Base-by-base conservation (phyloP, 2,113 vertebrate species). In the Corythoichthys haematopterus region DNA sequence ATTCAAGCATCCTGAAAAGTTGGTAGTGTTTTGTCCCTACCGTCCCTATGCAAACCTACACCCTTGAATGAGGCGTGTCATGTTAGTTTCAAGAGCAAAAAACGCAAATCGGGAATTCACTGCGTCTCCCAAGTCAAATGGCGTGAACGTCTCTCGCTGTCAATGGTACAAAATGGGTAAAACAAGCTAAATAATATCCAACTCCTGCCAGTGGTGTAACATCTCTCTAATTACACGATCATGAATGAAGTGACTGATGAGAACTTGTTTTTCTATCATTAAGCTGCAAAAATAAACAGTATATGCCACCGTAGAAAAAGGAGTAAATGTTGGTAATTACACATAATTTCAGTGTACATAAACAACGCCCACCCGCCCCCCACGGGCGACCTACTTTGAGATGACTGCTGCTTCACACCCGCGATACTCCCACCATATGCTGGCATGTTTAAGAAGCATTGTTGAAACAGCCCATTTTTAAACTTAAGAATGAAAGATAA, bases 351-450 rank as follows among this genome's bases (percentile, higher is more conserved):
- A 69, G 76, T 48, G 69, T 75, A 65, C 50, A 72, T 79, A 79
- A 84, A 81, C 77, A 74, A 51, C 53, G 12, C 43, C 60, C 40
- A 58, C 50, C 68, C 33, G 13, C 53, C 9, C 68, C 47, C 36
- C 11, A 7, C 69, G 66, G 72, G 51, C 85, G 85, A 88, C 88
- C 84, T 88, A 89, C 77, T 90, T 89, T 50, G 75, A 74, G 47
- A 65, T 58, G 38, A 69, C 73, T 66, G 71, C 71, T 69, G 70
- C 65, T 61, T 82, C 81, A 63, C 51, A 76, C 68, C 56, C 43
- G 52, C 68, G 69, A 7, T 58, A 15, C 36, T 37, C 68, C 72
- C 76, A 78, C 68, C 70, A 71, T 64, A 72, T 72, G 74, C 66
- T 68, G 68, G 15, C 46, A 37, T 36, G n/a, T 64, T 43, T 47